These are phyloP conservation scores for Lepas anatifera DNA, from an alignment of 2,888 invertebrate species.

Conservation along the genomic window DNA sequence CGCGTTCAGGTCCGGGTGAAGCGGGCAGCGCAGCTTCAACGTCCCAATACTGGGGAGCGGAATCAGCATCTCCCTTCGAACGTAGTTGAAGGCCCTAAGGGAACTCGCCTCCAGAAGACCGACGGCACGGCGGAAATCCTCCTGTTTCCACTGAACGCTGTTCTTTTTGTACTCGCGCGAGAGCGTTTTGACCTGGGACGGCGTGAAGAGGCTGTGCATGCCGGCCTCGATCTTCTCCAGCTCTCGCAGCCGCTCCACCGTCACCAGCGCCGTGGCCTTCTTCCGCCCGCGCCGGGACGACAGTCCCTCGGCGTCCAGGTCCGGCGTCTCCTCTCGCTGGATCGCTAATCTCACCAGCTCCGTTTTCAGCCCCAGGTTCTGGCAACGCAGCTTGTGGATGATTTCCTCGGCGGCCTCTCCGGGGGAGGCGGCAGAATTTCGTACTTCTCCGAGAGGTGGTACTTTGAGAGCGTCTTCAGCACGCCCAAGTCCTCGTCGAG, in stretches of 20 bases:
- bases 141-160: neutral
- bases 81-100: neutral
- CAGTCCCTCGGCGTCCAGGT: neutral
- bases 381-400: neutral
- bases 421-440: neutral
- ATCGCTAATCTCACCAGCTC: neutral
- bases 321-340: neutral
- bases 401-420: neutral
- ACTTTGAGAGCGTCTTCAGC: neutral
- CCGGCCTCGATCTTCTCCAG: slow-evolving; percentile 8
- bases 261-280: neutral
- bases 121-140: neutral
- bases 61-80: neutral
- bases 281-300: neutral
- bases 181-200: neutral
- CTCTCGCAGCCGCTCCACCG: neutral
- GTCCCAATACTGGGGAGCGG: slow-evolving; percentile 1
- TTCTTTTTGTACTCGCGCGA: slow-evolving; percentile 3
- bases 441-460: neutral
- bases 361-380: neutral
- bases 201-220: slow-evolving; percentile 4
- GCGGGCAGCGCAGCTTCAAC: slow-evolving; percentile 5
- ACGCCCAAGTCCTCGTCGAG: neutral
- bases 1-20: neutral
- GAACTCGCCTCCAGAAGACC: neutral